A percentile compares a stretch with the other conserved stretches of the same genome.
phyloP scores from a whole-genome alignment of 2,797 vertebrate genomes.

The Hozukius guyotensis region DNA sequence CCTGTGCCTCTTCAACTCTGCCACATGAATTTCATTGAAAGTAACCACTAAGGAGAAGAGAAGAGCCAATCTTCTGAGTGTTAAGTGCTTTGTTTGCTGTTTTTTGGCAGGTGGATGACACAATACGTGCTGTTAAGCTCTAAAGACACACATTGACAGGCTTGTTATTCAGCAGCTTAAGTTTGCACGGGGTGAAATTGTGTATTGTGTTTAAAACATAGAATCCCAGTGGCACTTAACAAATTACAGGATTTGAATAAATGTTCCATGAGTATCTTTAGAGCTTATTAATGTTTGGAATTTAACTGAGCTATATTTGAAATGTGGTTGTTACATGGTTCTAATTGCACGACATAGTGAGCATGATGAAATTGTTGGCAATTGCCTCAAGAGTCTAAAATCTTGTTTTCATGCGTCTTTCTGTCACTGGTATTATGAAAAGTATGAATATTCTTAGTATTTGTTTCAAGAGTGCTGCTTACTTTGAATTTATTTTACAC shows the following conservation, averaged over 20 bases:
- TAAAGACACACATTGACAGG: background rate
- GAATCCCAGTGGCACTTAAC: conserved; percentile 16
- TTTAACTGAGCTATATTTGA: conserved; percentile 9
- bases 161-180: conserved; percentile 9
- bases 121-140: background rate
- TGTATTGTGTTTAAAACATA: conserved; percentile 32
- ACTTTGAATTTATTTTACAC: background rate
- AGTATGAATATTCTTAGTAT: background rate
- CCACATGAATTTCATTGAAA: conserved; percentile 12
- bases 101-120: conserved; percentile 19
- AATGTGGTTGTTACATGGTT: conserved; percentile 10
- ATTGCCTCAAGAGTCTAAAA: conserved; percentile 28
- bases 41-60: background rate
- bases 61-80: background rate
- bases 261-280: conserved; percentile 16
- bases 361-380: conserved; percentile 66
- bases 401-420: conserved; percentile 9
- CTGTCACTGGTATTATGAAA: conserved; percentile 2
- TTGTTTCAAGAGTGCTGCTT: background rate
- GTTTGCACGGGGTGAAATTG: background rate
- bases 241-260: conserved; percentile 42
- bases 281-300: conserved; percentile 16
- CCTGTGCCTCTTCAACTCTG: background rate
- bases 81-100: conserved; percentile 23
- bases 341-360: conserved; percentile 30